phyloP scores from a whole-genome alignment of 2,888 invertebrate genomes.

The Erannis defoliaria region DNA sequence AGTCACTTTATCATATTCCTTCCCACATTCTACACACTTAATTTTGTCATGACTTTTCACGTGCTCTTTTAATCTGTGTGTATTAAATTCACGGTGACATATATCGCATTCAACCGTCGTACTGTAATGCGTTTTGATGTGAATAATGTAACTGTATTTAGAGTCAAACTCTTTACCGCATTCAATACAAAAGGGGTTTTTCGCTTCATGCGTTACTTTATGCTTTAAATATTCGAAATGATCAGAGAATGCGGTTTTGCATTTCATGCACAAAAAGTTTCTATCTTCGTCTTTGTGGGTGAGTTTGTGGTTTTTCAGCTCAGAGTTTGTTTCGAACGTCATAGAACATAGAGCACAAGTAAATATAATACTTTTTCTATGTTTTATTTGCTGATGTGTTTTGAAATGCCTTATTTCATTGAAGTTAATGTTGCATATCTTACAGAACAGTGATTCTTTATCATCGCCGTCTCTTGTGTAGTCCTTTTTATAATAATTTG shows the following conservation, averaged over 20 bases:
- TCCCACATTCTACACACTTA: slow-evolving; percentile 25
- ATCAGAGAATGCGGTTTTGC: slow-evolving; percentile 51
- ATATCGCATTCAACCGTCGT: slow-evolving; percentile 30
- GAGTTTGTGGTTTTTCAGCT: slow-evolving; percentile 50
- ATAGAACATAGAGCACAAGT: slow-evolving; percentile 48
- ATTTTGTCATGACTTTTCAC: background rate
- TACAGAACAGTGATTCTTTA: background rate
- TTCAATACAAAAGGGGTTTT: slow-evolving; percentile 44
- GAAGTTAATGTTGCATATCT: background rate
- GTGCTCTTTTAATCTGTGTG: background rate
- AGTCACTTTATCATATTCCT: background rate
- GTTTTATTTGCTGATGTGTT: slow-evolving; percentile 35
- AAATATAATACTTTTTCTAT: slow-evolving; percentile 24
- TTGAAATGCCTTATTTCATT: slow-evolving; percentile 14
- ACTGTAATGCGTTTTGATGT: slow-evolving; percentile 49
- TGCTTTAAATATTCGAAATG: slow-evolving; percentile 51
- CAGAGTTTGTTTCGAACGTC: slow-evolving; percentile 47
- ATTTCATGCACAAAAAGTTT: slow-evolving; percentile 46
- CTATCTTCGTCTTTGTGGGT: slow-evolving; percentile 43
- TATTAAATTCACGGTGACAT: background rate
- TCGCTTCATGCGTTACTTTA: slow-evolving; percentile 41
- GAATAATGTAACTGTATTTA: slow-evolving; percentile 35
- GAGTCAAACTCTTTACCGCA: slow-evolving; percentile 39
- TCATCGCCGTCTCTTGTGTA: background rate
- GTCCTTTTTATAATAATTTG: background rate